Evolutionary conservation across 2,113 vertebrate species (phyloP).

Genomic region (Sitta europaea): DNA sequence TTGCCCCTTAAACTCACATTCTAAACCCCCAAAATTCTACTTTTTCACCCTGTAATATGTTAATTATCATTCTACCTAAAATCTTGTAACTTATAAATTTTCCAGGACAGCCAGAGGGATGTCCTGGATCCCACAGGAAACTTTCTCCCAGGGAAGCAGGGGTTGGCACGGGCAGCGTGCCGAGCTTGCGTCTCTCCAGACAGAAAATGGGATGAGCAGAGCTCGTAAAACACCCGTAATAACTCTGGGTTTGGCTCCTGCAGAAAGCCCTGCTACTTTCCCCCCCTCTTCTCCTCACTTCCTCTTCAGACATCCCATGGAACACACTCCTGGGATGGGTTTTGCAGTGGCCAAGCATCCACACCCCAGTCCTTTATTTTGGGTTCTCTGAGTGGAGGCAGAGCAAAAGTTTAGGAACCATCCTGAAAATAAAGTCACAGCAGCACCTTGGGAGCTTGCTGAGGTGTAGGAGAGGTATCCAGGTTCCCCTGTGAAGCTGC

Average conservation of each 20-base stretch:
- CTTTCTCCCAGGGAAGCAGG: not conserved
- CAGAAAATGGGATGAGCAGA: not conserved
- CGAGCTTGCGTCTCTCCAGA: not conserved
- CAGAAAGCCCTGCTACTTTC: not conserved
- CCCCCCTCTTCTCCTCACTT: not conserved
- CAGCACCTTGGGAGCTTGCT: accelerated
- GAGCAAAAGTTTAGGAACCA: not conserved
- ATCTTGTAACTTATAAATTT: too few species aligned
- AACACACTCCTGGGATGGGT: accelerated
- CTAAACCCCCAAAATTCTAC: too few species aligned
- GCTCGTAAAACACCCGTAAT: not conserved
- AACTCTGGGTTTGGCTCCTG: not conserved
- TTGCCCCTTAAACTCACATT: too few species aligned
- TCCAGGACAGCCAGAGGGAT: too few species aligned
- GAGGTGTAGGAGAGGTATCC: not conserved
- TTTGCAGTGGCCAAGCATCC: not conserved
- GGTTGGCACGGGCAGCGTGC: accelerated
- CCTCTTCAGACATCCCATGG: not conserved
- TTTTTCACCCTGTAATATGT: too few species aligned
- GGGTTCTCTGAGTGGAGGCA: not conserved
- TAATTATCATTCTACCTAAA: too few species aligned
- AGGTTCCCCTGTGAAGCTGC: not conserved
- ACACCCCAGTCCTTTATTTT: not conserved
- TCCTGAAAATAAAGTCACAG: not conserved
- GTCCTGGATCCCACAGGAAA: too few species aligned